A percentile compares a stretch with the other conserved stretches of the same genome.
These are phyloP conservation scores for Nannoperca obscura DNA, from an alignment of 2,797 vertebrate genomes.

Conservation along the genomic window DNA sequence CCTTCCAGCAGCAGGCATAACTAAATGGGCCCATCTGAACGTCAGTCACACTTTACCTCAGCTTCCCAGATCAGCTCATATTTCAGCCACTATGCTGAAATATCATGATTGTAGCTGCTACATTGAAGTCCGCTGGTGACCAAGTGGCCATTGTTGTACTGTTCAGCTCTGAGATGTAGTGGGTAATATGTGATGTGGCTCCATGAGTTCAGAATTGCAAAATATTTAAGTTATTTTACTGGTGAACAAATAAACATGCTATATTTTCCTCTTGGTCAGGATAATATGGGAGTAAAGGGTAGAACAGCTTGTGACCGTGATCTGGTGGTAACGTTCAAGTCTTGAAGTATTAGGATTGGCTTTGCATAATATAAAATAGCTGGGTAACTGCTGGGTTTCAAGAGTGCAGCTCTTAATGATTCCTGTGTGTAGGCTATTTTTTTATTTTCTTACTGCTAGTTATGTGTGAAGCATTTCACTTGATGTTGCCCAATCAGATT, in stretches of 20 bases:
- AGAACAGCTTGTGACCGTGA: not conserved
- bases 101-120: not conserved
- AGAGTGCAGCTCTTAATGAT: not conserved
- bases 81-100: constrained; percentile 18
- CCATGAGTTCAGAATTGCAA: not conserved
- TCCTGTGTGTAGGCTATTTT: not conserved
- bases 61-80: constrained; percentile 27
- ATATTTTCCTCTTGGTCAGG: not conserved
- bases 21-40: constrained; percentile 39
- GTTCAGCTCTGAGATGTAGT: no score
- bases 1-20: constrained; percentile 42
- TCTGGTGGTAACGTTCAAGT: not conserved
- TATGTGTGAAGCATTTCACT: no score
- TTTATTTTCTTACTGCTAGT: not conserved
- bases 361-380: not conserved
- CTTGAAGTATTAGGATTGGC: not conserved
- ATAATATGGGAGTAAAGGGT: not conserved
- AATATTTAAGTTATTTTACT: not conserved
- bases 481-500: no score
- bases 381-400: not conserved
- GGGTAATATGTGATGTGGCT: not conserved
- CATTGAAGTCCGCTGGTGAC: not conserved
- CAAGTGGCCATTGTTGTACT: not conserved
- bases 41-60: constrained; percentile 39
- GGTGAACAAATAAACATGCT: not conserved